Conservation (phyloP, 2,113 vertebrate genomes). For the Odocoileus virginianus region DNA sequence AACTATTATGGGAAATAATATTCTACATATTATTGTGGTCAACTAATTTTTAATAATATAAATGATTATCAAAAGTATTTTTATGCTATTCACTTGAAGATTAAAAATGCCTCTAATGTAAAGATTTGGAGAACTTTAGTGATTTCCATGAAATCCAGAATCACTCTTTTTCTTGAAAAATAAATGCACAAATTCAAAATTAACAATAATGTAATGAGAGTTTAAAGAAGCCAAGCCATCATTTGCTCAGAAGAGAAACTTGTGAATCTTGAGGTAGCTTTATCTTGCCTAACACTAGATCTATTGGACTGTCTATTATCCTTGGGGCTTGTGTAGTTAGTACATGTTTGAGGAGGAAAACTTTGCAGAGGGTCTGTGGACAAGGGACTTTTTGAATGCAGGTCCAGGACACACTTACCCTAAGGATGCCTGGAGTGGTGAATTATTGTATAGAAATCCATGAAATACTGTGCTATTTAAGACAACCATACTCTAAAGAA, state of each 20-base stretch:
- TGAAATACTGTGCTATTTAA: not conserved
- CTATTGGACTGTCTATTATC: not conserved
- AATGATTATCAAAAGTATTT: constrained; percentile 52
- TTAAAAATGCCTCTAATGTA: constrained; percentile 50
- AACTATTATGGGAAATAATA: not conserved
- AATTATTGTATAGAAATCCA: not conserved
- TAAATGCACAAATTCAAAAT: constrained; percentile 73
- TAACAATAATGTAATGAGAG: constrained; percentile 51
- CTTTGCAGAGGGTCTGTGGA: constrained; percentile 24
- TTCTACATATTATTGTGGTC: not conserved
- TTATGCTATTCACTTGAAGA: constrained; percentile 69
- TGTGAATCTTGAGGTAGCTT: not conserved
- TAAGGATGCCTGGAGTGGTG: not conserved
- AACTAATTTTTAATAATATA: not conserved
- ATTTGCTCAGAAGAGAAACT: constrained; percentile 53
- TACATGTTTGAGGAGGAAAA: constrained; percentile 46
- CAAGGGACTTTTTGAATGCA: constrained; percentile 35
- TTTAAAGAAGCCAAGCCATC: constrained; percentile 64
- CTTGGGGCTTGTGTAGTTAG: constrained; percentile 26
- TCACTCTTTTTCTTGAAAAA: constrained; percentile 67
- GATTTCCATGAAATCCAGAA: constrained; percentile 67
- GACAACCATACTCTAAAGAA: not conserved
- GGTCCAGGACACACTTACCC: constrained; percentile 40
- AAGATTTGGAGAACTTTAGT: constrained; percentile 67
- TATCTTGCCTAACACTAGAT: constrained; percentile 38